Percentiles rank a stretch among this genome's conserved stretches.
phyloP scores from a whole-genome alignment of 92 coral and sea anemone genomes.

The Epizoanthus fatuus region DNA sequence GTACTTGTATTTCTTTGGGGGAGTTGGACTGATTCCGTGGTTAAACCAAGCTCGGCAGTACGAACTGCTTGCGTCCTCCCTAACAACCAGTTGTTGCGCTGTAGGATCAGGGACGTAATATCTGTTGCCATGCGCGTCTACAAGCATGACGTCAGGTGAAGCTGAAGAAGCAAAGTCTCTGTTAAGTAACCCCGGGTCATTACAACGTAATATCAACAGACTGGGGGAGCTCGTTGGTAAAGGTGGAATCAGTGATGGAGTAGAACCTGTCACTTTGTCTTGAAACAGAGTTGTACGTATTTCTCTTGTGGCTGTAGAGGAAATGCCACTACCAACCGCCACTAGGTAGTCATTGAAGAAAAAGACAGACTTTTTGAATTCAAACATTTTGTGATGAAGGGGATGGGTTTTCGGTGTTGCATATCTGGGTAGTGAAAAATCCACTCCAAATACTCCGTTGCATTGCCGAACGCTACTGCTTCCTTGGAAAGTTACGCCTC shows the following conservation, averaged over 20 bases:
- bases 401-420: neutral
- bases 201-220: neutral
- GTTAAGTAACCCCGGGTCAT: neutral
- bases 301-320: neutral
- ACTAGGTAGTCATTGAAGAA: constrained; percentile 77
- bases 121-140: neutral
- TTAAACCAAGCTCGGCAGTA: neutral
- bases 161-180: neutral
- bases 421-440: constrained; percentile 69
- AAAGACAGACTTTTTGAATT: constrained; percentile 85
- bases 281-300: constrained; percentile 79
- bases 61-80: neutral
- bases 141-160: neutral
- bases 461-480: constrained; percentile 13
- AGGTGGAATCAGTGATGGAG: neutral
- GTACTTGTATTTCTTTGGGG: neutral
- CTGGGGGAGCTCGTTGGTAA: neutral
- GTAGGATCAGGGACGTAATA: neutral
- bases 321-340: constrained; percentile 69
- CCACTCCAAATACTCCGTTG: constrained; percentile 85
- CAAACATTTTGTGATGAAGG: constrained; percentile 8
- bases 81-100: neutral
- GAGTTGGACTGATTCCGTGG: neutral
- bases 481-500: constrained; percentile 80
- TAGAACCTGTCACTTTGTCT: constrained; percentile 50